Evolutionary conservation across 2,113 vertebrate genomes (phyloP), one percentile per base, ranked within the genome.

Genomic region (Passer domesticus): DNA sequence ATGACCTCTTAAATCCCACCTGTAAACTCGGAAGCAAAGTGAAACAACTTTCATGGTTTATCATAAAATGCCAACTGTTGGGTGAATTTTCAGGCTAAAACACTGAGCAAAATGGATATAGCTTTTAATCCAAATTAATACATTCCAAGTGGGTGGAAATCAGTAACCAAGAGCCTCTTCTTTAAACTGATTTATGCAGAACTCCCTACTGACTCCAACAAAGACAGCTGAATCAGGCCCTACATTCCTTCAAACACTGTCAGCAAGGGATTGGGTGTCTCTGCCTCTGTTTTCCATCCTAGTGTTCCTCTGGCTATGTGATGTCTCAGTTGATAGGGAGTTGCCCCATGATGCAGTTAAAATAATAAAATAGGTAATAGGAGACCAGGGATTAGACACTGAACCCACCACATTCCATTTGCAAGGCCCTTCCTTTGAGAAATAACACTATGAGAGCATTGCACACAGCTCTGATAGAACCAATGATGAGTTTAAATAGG

Each of bases 231-330:
- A 96, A 92, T 95, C 95, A 95, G 92, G 64, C 83, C 93, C 83
- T 50, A 84, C 96, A 97, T 97, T 97, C 97, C 84, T 97, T 95
- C 77, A 96, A 35, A 95, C 88, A 88, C 86, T 97, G 95, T 96
- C 93, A 97, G 95, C 95, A 90, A 94, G 92, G 93, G 97, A 97
- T 91, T 97, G 96, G 96, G 96, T 95, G 96, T 96, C 97, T 80
- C 93, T 94, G 94, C 82, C 89, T 96, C 96, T 96, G 83, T 79
- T 91, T 94, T 95, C 96, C 94, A 86, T 77, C 94, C 90, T 47
- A 82, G 66, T 94, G 83, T 83, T 97, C 94, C 87, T 95, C 76
- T 94, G 93, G 88, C 91, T 94, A 58, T 74, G 95, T 87, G 93
- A 91, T 94, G 89, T 85, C 94, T 96, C 27, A 0, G 92, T 94